phyloP scores from a whole-genome alignment of 2,888 invertebrate species.

The Liposcelis brunnea region DNA sequence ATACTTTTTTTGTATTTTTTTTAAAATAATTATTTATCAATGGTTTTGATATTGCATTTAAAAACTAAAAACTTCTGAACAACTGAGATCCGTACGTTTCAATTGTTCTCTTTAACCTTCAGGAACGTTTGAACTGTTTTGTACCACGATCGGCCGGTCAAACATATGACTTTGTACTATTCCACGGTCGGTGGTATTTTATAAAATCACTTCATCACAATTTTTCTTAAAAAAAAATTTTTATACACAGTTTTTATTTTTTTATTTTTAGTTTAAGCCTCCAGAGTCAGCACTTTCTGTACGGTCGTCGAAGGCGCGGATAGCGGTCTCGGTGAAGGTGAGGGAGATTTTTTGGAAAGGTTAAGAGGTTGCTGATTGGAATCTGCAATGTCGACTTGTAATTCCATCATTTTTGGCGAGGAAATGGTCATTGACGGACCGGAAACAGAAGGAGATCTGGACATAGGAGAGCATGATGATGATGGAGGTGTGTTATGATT shows the following conservation, averaged over 20 bases:
- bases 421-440: conserved; percentile 21
- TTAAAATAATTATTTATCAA: no score
- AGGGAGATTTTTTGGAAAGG: conserved; percentile 70
- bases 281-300: conserved; percentile 39
- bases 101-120: no score
- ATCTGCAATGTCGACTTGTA: conserved; percentile 70
- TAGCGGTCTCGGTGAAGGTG: conserved; percentile 52
- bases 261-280: conserved; percentile 21
- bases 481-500: conserved; percentile 20
- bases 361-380: conserved; percentile 62
- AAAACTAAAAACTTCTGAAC: no score
- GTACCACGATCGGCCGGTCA: no score
- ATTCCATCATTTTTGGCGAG: conserved; percentile 43
- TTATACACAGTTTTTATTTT: no score
- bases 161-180: conserved; percentile 15
- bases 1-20: no score
- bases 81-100: no score
- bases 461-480: conserved; percentile 24
- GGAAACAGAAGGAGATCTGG: conserved; percentile 31
- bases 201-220: no score
- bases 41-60: no score
- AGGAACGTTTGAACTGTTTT: no score
- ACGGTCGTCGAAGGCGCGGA: conserved; percentile 26
- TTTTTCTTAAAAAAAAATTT: no score
- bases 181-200: conserved; percentile 15